A percentile compares a stretch with the other conserved stretches of the same genome.
Evolutionary conservation across 2,113 vertebrate species (phyloP).

Genomic region (Trematomus loennbergii): DNA sequence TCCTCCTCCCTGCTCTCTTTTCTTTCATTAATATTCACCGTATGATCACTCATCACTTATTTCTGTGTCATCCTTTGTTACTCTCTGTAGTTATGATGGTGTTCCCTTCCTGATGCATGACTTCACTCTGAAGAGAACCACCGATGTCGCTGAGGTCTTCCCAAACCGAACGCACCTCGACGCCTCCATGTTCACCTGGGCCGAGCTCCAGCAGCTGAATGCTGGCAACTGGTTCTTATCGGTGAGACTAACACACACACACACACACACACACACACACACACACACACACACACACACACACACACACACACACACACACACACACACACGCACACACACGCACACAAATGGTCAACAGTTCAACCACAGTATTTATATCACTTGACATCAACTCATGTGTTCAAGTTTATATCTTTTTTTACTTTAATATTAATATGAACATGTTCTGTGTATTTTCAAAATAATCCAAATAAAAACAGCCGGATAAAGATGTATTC

Average conservation of each 20-base stretch:
- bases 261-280: background rate
- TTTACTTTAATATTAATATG: background rate
- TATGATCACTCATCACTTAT: too few relatives aligned
- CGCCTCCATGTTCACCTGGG: slow-evolving; percentile 86
- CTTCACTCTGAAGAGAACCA: slow-evolving; percentile 89
- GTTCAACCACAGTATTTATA: background rate
- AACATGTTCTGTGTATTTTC: background rate
- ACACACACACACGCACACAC: too few relatives aligned
- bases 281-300: background rate
- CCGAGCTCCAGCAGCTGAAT: slow-evolving; percentile 87
- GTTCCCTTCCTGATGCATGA: slow-evolving; percentile 97
- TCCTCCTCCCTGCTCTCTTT: background rate
- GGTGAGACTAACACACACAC: slow-evolving; percentile 58
- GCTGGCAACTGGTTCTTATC: slow-evolving; percentile 92
- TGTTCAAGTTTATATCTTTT: background rate
- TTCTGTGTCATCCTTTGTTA: background rate
- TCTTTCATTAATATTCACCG: background rate
- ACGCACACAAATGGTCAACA: too few relatives aligned
- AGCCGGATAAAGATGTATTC: too few relatives aligned
- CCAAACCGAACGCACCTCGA: slow-evolving; percentile 78
- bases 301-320: background rate
- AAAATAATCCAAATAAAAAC: background rate
- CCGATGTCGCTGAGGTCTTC: slow-evolving; percentile 85
- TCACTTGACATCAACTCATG: background rate
- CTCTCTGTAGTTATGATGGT: slow-evolving; percentile 84